Conservation (phyloP, 2,888 invertebrate species). For the Leuctra nigra region DNA sequence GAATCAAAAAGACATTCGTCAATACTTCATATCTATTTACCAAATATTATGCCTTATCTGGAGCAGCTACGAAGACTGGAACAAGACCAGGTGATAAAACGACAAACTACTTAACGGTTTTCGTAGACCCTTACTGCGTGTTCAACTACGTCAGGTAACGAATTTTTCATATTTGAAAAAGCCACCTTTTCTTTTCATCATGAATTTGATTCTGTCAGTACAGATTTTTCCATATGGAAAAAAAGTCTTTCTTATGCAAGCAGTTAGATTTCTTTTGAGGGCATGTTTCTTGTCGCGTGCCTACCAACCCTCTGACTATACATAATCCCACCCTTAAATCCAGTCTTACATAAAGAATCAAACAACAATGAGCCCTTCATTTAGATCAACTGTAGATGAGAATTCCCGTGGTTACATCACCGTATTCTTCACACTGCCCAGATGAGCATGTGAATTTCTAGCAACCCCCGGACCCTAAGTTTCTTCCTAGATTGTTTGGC, state of each 20-base stretch:
- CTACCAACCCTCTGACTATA: neutral
- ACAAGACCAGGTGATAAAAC: constrained; percentile 3
- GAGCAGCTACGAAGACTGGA: neutral
- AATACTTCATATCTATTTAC: too few relatives aligned
- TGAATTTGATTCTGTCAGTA: constrained; percentile 1
- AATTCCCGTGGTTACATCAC: constrained; percentile 6
- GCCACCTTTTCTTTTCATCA: neutral
- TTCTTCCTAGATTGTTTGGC: neutral
- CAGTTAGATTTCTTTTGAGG: neutral
- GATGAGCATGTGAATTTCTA: constrained; percentile 1
- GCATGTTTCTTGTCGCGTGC: neutral
- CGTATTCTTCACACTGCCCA: too few relatives aligned
- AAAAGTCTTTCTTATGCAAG: neutral
- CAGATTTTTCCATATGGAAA: neutral
- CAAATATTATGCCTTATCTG: too few relatives aligned
- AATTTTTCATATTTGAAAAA: neutral
- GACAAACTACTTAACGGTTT: neutral
- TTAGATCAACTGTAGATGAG: too few relatives aligned
- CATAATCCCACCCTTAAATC: constrained; percentile 10
- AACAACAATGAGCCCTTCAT: neutral
- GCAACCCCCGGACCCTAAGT: neutral
- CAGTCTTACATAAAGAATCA: neutral
- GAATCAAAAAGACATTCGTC: too few relatives aligned
- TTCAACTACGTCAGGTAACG: constrained; percentile 2
- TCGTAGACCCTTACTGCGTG: neutral